Evolutionary conservation across 2,888 invertebrate species (phyloP).

Genomic region (Bhutanitis thaidina): DNA sequence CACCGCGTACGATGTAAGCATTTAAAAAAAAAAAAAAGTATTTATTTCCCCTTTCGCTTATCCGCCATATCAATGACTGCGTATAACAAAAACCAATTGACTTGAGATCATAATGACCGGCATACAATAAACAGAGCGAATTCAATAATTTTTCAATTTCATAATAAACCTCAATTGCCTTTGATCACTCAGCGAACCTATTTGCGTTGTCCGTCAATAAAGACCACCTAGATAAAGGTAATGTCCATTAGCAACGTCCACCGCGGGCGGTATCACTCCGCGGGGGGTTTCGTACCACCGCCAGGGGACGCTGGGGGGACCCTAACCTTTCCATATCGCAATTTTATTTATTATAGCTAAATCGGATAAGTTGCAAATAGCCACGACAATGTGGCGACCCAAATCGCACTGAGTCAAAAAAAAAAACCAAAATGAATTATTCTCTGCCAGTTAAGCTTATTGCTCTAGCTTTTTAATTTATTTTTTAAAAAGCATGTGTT

Average conservation of each 20-base stretch:
- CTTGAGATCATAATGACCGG: not conserved
- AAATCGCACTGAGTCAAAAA: too few relatives aligned
- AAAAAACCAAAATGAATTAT: too few relatives aligned
- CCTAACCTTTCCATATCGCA: constrained; percentile 9
- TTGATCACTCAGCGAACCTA: constrained; percentile 3
- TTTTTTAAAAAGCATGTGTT: too few relatives aligned
- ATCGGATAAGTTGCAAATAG: constrained; percentile 12
- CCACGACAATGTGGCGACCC: too few relatives aligned
- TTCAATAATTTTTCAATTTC: not conserved
- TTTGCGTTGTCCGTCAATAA: constrained; percentile 12
- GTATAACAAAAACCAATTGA: too few relatives aligned
- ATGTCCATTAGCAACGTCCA: constrained; percentile 25
- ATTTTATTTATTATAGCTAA: constrained; percentile 14
- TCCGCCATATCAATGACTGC: too few relatives aligned
- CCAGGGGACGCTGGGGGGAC: constrained; percentile 17
- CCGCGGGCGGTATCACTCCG: constrained; percentile 20
- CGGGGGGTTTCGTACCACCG: constrained; percentile 15
- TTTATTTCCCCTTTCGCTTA: too few relatives aligned
- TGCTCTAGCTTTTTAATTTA: too few relatives aligned
- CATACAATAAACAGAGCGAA: not conserved
- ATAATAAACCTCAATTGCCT: constrained; percentile 5
- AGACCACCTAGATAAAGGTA: constrained; percentile 19
- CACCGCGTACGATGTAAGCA: too few relatives aligned
- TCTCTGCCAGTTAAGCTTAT: too few relatives aligned
- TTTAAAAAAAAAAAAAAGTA: too few relatives aligned